Conservation (phyloP, 2,797 vertebrate species). For the Acipenser transmontanus region DNA sequence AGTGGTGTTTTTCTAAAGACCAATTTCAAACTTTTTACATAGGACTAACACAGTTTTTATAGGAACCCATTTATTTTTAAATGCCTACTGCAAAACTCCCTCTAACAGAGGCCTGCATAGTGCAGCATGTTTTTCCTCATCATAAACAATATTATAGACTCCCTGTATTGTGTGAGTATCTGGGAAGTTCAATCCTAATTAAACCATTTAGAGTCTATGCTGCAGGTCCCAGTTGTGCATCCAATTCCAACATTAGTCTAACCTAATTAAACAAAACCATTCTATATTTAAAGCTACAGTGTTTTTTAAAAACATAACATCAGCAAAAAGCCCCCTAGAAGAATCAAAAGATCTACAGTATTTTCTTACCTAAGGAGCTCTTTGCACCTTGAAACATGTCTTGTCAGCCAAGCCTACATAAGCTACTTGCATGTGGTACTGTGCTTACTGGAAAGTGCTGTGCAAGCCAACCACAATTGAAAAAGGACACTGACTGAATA, state of each 20-base stretch:
- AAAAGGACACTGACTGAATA: too few relatives aligned
- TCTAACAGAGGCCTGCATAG: constrained; percentile 41
- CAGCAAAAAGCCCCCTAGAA: too few relatives aligned
- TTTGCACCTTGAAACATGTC: too few relatives aligned
- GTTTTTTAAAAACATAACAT: too few relatives aligned
- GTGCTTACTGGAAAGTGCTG: too few relatives aligned
- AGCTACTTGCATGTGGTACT: too few relatives aligned
- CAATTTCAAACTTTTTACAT: constrained; percentile 42
- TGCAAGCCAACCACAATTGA: too few relatives aligned
- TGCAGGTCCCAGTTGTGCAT: constrained; percentile 23
- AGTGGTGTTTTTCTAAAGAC: constrained; percentile 67
- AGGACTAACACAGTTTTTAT: constrained; percentile 60
- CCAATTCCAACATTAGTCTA: constrained; percentile 15
- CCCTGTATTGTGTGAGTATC: constrained; percentile 39
- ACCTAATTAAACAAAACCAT: constrained; percentile 17
- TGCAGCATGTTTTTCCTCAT: constrained; percentile 41
- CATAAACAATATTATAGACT: constrained; percentile 35
- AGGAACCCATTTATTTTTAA: constrained; percentile 57
- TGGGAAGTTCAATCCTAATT: constrained; percentile 34
- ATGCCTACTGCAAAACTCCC: constrained; percentile 48
- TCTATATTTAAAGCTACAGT: background rate
- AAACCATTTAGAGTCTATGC: constrained; percentile 25
- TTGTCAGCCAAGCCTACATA: too few relatives aligned
- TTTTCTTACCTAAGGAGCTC: too few relatives aligned
- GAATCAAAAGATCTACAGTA: too few relatives aligned